phyloP scores from a whole-genome alignment of 1,140 invertebrate genomes.

The Procambarus clarkii region DNA sequence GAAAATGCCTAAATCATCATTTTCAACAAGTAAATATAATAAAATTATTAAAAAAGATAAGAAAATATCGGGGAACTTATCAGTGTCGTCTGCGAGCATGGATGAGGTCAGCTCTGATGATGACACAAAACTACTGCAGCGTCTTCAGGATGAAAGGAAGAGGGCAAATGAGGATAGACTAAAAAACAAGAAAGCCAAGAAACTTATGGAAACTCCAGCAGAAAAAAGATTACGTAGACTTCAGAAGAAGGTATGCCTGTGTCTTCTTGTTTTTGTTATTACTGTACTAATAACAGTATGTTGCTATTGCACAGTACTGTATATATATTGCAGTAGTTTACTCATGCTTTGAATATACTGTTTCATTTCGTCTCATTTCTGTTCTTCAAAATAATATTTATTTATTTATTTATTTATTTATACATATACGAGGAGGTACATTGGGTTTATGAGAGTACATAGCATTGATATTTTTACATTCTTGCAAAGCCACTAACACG shows the following conservation, averaged over 20 bases:
- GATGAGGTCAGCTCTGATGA: conserved; percentile 16
- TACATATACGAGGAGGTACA: too few species aligned
- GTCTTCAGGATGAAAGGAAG: conserved; percentile 32
- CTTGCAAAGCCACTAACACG: too few species aligned
- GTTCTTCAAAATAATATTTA: too few species aligned
- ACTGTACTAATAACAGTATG: too few species aligned
- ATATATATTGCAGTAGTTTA: too few species aligned
- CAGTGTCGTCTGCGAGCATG: conserved; percentile 3
- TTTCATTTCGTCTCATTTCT: too few species aligned
- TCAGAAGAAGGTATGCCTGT: conserved; percentile 79
- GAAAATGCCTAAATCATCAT: conserved; percentile 6
- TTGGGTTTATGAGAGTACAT: too few species aligned
- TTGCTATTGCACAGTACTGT: too few species aligned
- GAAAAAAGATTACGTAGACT: conserved; percentile 92
- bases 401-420: too few species aligned
- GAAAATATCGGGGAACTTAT: not conserved
- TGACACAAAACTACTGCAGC: conserved; percentile 19
- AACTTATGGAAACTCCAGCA: conserved; percentile 95
- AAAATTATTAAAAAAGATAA: conserved; percentile 2
- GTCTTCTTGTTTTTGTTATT: not conserved
- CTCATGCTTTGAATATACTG: too few species aligned
- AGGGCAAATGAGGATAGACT: conserved; percentile 29
- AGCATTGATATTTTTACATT: too few species aligned
- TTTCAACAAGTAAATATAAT: not conserved
- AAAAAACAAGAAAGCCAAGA: conserved; percentile 81